Percentiles rank a stretch among this genome's conserved stretches.
These are phyloP conservation scores for Trinorchestia longiramus DNA, from an alignment of 1,140 invertebrate genomes.

Conservation along the genomic window DNA sequence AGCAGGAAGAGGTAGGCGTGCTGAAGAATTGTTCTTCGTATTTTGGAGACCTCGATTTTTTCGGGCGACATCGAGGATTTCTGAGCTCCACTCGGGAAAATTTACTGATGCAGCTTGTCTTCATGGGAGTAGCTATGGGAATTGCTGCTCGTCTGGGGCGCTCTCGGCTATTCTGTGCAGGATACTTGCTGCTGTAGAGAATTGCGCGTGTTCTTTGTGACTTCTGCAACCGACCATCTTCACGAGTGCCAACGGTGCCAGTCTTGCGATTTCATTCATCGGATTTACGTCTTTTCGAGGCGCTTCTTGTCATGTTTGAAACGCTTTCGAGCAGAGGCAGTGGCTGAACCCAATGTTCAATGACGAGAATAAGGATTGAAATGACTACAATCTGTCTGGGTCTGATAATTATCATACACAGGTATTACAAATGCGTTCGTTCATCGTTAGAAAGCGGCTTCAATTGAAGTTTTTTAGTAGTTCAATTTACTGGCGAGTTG, in stretches of 20 bases:
- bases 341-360: neutral
- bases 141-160: neutral
- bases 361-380: neutral
- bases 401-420: no score
- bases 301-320: neutral
- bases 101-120: neutral
- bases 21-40: no score
- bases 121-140: neutral
- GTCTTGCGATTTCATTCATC: no score
- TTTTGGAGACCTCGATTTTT: neutral
- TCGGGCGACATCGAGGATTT: neutral
- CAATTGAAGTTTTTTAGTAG: neutral
- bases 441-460: neutral
- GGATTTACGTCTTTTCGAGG: neutral
- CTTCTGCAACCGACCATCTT: no score
- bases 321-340: neutral
- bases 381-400: neutral
- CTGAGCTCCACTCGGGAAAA: neutral
- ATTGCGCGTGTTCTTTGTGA: neutral
- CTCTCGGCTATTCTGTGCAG: no score
- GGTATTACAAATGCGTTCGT: no score
- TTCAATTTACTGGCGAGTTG: neutral
- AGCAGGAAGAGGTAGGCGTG: no score
- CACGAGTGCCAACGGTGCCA: no score
- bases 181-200: no score